Conservation (phyloP, 2,888 invertebrate species). For the Nephrotoma flavescens region DNA sequence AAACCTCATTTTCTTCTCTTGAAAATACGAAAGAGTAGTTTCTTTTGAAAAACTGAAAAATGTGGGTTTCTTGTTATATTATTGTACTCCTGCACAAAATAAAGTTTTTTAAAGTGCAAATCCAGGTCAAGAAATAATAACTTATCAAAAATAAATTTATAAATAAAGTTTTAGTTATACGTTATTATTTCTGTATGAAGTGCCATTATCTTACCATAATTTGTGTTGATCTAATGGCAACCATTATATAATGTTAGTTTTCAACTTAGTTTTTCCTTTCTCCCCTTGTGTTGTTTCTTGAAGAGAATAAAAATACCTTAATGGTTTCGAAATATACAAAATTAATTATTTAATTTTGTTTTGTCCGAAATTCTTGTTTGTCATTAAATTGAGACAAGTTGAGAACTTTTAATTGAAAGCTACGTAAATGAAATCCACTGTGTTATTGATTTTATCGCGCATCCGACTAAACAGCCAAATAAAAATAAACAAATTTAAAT, state of each 20-base stretch:
- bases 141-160: background rate
- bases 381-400: no score
- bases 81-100: background rate
- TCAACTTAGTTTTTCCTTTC: background rate
- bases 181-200: background rate
- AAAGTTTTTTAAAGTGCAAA: background rate
- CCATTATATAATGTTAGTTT: background rate
- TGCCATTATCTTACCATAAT: background rate
- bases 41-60: background rate
- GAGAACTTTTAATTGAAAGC: no score
- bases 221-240: background rate
- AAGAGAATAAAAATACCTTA: background rate
- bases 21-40: background rate
- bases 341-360: no score
- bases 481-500: no score
- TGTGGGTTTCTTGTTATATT: background rate
- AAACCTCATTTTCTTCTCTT: background rate
- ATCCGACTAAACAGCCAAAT: no score
- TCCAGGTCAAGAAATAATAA: background rate
- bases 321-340: background rate
- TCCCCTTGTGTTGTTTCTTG: background rate
- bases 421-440: no score
- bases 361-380: no score
- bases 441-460: no score
- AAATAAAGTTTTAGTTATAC: background rate